phyloP scores from a whole-genome alignment of 2,113 vertebrate species.

The Boleophthalmus pectinirostris region DNA sequence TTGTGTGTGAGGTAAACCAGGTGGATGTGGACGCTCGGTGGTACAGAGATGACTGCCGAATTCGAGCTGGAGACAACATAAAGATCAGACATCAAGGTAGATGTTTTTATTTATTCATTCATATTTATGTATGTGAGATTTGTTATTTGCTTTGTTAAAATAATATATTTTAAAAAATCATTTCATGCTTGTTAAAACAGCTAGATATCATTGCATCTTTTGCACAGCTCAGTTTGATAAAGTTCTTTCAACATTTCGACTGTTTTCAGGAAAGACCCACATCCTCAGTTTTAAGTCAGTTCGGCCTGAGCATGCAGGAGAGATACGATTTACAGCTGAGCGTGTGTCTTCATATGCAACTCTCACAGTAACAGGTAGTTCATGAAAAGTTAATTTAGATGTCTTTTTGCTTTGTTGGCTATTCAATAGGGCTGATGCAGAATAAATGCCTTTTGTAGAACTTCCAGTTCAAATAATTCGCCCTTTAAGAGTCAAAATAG shows the following conservation, averaged over 20 bases:
- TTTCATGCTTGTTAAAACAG: background rate
- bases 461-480: constrained; percentile 89
- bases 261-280: constrained; percentile 81
- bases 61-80: constrained; percentile 83
- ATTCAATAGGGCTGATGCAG: background rate
- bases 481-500: constrained; percentile 89
- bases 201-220: background rate
- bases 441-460: constrained; percentile 69
- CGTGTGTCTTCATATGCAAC: constrained; percentile 85
- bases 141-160: background rate
- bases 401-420: background rate
- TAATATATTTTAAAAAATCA: background rate
- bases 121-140: too few relatives aligned
- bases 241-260: background rate
- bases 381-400: background rate
- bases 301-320: constrained; percentile 84
- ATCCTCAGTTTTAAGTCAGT: constrained; percentile 79
- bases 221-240: background rate
- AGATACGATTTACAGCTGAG: constrained; percentile 90
- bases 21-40: constrained; percentile 89
- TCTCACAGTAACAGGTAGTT: constrained; percentile 87
- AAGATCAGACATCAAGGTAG: constrained; percentile 88
- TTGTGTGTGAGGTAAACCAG: constrained; percentile 87
- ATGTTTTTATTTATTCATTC: background rate
- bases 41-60: constrained; percentile 84